phyloP scores from a whole-genome alignment of 2,888 invertebrate genomes.

The Buathra laborator region DNA sequence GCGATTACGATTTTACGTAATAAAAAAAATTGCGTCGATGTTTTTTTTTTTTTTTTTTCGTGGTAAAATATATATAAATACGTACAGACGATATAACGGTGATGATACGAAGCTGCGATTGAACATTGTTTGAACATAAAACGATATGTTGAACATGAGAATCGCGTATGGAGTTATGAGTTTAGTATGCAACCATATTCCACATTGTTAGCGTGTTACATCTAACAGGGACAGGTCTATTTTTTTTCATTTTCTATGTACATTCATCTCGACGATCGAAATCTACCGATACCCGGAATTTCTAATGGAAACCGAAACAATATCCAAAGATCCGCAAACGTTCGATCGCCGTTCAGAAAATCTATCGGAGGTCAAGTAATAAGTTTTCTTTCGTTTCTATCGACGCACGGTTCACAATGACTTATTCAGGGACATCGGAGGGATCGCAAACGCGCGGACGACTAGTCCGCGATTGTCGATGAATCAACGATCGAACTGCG shows the following conservation, averaged over 20 bases:
- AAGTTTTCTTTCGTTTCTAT: slow-evolving; percentile 24
- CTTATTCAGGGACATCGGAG: background rate
- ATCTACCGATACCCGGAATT: slow-evolving; percentile 11
- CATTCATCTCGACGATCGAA: slow-evolving; percentile 15
- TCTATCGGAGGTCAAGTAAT: slow-evolving; percentile 14
- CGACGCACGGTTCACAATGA: background rate
- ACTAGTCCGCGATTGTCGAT: background rate
- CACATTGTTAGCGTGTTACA: slow-evolving; percentile 77
- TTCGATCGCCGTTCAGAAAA: slow-evolving; percentile 19
- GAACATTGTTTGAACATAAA: slow-evolving; percentile 73
- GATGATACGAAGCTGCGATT: slow-evolving; percentile 40
- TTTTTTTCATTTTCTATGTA: slow-evolving; percentile 31
- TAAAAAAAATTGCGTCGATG: slow-evolving; percentile 20
- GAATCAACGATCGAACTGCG: background rate
- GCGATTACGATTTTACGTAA: slow-evolving; percentile 39
- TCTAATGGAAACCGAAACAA: background rate
- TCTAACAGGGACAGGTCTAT: slow-evolving; percentile 80
- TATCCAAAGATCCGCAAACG: background rate
- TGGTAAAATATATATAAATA: slow-evolving; percentile 27
- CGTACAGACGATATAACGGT: slow-evolving; percentile 56
- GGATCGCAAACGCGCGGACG: background rate
- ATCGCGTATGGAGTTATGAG: slow-evolving; percentile 45
- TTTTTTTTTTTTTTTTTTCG: slow-evolving; percentile 3
- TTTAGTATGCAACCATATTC: slow-evolving; percentile 75
- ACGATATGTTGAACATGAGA: slow-evolving; percentile 75